A percentile compares a stretch with the other conserved stretches of the same genome.
Conservation (phyloP, 2,113 vertebrate genomes). For the Gnathonemus echidnorhynchus region DNA sequence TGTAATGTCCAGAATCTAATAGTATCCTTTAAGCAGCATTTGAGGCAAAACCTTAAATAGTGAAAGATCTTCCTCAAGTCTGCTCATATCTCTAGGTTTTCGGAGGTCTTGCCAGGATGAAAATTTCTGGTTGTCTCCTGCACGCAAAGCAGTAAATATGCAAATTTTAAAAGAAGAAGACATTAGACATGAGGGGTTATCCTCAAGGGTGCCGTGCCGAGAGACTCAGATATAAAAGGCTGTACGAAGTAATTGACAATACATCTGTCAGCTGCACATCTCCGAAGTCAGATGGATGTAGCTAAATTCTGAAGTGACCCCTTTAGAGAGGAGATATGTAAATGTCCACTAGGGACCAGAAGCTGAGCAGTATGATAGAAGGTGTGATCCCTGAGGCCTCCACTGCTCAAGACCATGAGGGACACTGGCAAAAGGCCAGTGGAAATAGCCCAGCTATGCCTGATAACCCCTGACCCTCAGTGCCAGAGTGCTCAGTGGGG, state of each 20-base stretch:
- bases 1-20: not conserved
- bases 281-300: not conserved
- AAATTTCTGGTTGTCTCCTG: not conserved
- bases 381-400: conserved; percentile 33
- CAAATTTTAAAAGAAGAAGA: not conserved
- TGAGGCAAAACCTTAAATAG: not conserved
- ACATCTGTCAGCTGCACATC: not conserved
- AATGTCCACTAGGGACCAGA: conserved; percentile 23
- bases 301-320: not conserved
- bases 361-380: conserved; percentile 33
- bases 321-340: not conserved
- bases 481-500: conserved; percentile 28
- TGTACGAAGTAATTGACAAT: not conserved
- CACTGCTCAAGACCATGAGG: conserved; percentile 26
- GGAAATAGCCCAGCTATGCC: conserved; percentile 30
- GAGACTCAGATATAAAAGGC: not conserved
- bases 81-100: not conserved
- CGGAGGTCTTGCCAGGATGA: not conserved
- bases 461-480: conserved; percentile 23
- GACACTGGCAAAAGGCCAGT: conserved; percentile 24
- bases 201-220: not conserved
- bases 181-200: not conserved
- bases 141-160: not conserved
- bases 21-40: not conserved
- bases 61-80: not conserved